Evolutionary conservation across 2,113 vertebrate genomes (phyloP).

Genomic region (Forbesichthys papilliferus): DNA sequence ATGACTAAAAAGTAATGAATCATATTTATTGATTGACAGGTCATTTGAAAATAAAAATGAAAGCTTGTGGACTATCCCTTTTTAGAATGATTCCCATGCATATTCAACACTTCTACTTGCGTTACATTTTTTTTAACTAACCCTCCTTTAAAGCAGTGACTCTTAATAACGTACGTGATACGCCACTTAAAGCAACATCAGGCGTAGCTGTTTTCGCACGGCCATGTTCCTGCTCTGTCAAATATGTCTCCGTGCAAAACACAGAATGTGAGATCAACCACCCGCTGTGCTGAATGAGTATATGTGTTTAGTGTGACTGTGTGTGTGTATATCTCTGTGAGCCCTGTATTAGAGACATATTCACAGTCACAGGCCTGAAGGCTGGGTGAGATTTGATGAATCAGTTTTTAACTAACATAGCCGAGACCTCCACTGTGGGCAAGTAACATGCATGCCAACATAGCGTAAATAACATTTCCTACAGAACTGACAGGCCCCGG

Average conservation of each 20-base stretch:
- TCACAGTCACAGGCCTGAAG: conserved; percentile 35
- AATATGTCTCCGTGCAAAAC: conserved; percentile 9
- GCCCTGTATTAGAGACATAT: conserved; percentile 33
- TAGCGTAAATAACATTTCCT: conserved; percentile 39
- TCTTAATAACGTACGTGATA: conserved; percentile 6
- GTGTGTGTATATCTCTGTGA: conserved; percentile 29
- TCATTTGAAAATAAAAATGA: too few species aligned
- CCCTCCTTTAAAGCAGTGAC: neutral
- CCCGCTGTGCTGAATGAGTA: neutral
- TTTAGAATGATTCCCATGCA: too few species aligned
- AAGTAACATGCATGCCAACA: conserved; percentile 39
- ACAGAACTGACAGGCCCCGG: conserved; percentile 24
- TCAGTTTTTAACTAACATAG: conserved; percentile 53
- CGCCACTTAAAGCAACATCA: conserved; percentile 8
- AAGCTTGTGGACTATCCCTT: too few species aligned
- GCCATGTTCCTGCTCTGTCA: neutral
- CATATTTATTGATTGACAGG: too few species aligned
- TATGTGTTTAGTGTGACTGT: conserved; percentile 18
- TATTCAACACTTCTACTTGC: neutral
- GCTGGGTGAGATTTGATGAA: conserved; percentile 50
- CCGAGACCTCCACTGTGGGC: conserved; percentile 34
- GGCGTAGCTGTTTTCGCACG: conserved; percentile 11
- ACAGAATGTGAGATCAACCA: conserved; percentile 1
- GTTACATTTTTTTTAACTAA: neutral
- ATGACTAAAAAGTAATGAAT: too few species aligned